Evolutionary conservation across 2,797 vertebrate genomes (phyloP), one percentile per base, ranked within the genome.

Genomic region (Argyrosomus regius): DNA sequence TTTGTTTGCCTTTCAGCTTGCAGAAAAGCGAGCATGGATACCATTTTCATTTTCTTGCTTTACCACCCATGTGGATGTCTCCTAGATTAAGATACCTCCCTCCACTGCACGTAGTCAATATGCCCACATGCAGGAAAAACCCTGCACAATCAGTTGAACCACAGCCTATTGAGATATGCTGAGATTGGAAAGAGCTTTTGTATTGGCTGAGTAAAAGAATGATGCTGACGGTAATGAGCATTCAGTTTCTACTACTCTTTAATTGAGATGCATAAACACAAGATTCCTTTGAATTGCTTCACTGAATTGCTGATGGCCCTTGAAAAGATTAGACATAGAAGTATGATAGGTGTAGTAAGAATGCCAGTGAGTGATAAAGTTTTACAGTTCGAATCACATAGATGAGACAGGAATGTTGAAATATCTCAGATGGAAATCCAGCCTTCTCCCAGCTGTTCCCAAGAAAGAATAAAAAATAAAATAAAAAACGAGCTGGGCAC

Each of bases 51-150:
- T 82, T 80, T 64, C 31, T 39, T 81, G 70, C 63, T 91, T 76
- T 92, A 79, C 92, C 94, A 93, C 94, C 93, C 93, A 95, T 88
- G 93, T 88, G 71, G 91, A 91, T 71, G 83, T 82, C 77, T 92
- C 69, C 63, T 75, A 92, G 90, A 93, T 92, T 79, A 50, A 89
- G 91, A 93, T 94, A 92, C 65, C 89, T 92, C 90, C 87, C 90
- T 94, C 80, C 90, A 90, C 83, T 93, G 93, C 93, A 93, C 87
- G 82, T 56, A 71, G 17, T 95, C 92, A 96, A 93, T 95, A 90
- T 79, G 78, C 95, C 93, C 91, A 76, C 90, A 94, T 94, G 88
- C 86, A 82, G 87, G 84, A 90, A 81, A 88, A 87, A 86, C 57
- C 70, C 77, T 69, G 75, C 76, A 89, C 88, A 91, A 95, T 94